phyloP scores from a whole-genome alignment of 2,888 invertebrate species.

The Xestobium rufovillosum region DNA sequence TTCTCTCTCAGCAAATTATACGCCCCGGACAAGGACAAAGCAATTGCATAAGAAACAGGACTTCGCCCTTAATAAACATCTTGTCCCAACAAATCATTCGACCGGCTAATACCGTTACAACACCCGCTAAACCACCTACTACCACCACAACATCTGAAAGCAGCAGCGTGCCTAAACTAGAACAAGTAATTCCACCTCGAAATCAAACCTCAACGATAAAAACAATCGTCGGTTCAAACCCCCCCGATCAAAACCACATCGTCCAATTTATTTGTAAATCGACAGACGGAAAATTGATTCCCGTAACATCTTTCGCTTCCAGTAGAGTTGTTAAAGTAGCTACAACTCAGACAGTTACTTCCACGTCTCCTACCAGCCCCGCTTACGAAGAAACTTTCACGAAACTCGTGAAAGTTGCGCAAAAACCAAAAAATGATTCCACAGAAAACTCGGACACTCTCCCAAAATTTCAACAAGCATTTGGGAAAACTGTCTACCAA shows the following conservation, averaged over 20 bases:
- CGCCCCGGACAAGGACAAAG: constrained; percentile 36
- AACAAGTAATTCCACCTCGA: constrained; percentile 22
- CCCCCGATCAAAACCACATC: constrained; percentile 36
- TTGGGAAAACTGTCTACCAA: constrained; percentile 63
- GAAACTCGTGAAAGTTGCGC: constrained; percentile 47
- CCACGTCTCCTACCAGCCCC: constrained; percentile 35
- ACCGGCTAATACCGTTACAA: constrained; percentile 25
- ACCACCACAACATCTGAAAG: constrained; percentile 29
- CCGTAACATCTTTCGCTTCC: constrained; percentile 49
- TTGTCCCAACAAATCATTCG: constrained; percentile 40
- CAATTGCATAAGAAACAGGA: constrained; percentile 30
- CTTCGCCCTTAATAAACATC: constrained; percentile 39
- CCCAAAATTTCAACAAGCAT: constrained; percentile 73
- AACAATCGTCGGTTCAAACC: constrained; percentile 26
- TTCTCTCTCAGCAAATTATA: constrained; percentile 47
- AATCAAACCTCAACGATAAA: constrained; percentile 25
- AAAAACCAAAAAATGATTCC: constrained; percentile 33
- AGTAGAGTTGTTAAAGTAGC: constrained; percentile 47
- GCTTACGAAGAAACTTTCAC: constrained; percentile 51
- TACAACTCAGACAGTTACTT: constrained; percentile 30
- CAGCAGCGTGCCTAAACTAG: background rate
- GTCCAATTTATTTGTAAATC: constrained; percentile 60
- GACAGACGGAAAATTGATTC: constrained; percentile 52
- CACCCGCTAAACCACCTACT: constrained; percentile 27
- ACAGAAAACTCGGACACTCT: constrained; percentile 42